phyloP scores from a whole-genome alignment of 64 coral and sea anemone species.

The Hydrozoanthus tunicans region DNA sequence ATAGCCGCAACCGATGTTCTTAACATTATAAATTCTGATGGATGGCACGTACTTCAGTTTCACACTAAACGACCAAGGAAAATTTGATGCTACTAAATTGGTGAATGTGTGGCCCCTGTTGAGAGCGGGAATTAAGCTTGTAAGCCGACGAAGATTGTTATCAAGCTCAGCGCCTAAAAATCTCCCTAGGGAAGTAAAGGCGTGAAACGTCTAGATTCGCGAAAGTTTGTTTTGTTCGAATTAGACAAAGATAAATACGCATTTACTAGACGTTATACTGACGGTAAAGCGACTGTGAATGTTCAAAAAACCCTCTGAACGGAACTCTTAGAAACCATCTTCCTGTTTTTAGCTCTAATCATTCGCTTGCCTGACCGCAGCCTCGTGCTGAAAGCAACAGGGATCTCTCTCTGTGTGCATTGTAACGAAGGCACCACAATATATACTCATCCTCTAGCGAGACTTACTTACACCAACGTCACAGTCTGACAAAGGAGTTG shows the following conservation, averaged over 20 bases:
- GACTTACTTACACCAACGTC: neutral
- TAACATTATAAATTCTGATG: too few relatives aligned
- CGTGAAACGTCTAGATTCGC: neutral
- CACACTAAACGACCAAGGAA: too few relatives aligned
- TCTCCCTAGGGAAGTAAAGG: constrained; percentile 16
- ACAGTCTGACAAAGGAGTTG: neutral
- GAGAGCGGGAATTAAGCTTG: neutral
- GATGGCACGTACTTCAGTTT: too few relatives aligned
- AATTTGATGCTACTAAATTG: too few relatives aligned
- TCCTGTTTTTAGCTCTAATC: neutral
- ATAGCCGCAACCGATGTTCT: too few relatives aligned
- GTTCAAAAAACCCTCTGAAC: neutral
- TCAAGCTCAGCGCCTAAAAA: constrained; percentile 2
- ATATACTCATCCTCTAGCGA: neutral
- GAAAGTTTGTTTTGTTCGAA: neutral
- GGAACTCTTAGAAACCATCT: constrained; percentile 8
- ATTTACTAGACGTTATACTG: neutral
- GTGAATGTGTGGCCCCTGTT: neutral
- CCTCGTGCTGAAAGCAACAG: constrained; percentile 35
- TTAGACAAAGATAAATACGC: neutral
- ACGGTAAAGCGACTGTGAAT: neutral
- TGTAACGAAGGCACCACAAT: neutral
- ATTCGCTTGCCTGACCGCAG: neutral
- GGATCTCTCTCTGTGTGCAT: neutral
- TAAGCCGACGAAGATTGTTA: constrained; percentile 23